A percentile compares a stretch with the other conserved stretches of the same genome.
These are phyloP conservation scores for Stenopsyche tienmushanensis DNA, from an alignment of 1,140 invertebrate species.

Conservation along the genomic window DNA sequence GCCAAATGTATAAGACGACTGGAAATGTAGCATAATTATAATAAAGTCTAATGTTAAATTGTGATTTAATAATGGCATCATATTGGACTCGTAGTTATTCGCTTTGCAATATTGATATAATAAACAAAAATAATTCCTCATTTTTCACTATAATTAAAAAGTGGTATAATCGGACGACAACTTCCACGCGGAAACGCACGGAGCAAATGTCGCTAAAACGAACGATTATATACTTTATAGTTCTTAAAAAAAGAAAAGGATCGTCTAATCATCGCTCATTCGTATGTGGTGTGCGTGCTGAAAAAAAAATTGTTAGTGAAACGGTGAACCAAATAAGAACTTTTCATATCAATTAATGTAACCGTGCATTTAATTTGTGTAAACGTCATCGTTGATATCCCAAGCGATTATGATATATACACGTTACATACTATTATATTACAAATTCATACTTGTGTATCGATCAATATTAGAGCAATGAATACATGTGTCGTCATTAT, in stretches of 20 bases:
- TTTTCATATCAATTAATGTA: constrained; percentile 18
- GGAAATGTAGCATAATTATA: neutral
- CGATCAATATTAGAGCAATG: constrained; percentile 23
- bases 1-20: constrained; percentile 4
- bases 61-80: too few relatives aligned
- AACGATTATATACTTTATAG: neutral
- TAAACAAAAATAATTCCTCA: neutral
- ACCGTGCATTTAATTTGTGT: neutral
- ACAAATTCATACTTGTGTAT: constrained; percentile 10
- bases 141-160: neutral
- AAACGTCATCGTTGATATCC: neutral
- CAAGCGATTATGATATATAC: neutral
- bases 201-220: neutral
- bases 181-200: neutral
- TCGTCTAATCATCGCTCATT: neutral
- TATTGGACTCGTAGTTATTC: neutral
- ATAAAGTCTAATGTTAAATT: neutral
- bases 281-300: neutral
- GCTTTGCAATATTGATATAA: neutral
- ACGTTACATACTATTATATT: neutral
- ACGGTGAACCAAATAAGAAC: neutral
- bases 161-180: neutral
- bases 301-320: neutral
- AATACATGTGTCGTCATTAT: constrained; percentile 26
- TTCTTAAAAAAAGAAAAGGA: neutral